Evolutionary conservation across 2,888 invertebrate genomes (phyloP).

Genomic region (Cheilosia soror): DNA sequence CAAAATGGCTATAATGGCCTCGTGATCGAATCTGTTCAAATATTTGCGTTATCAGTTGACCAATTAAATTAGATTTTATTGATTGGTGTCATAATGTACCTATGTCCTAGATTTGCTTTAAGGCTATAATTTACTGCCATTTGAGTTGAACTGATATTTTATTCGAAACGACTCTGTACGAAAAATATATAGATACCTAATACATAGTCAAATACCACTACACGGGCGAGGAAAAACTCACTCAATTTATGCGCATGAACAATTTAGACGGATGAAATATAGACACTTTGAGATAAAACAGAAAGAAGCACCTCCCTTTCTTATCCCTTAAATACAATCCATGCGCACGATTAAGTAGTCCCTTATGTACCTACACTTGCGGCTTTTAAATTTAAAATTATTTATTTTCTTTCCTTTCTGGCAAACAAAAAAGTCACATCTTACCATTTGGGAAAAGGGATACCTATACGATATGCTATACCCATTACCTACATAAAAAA

Average conservation of each 20-base stretch:
- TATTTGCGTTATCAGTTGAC: too few species aligned
- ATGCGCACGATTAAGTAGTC: conserved; percentile 40
- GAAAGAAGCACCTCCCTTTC: conserved; percentile 48
- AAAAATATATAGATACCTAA: too few species aligned
- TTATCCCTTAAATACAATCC: conserved; percentile 10
- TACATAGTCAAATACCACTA: not conserved
- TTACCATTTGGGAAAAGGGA: not conserved
- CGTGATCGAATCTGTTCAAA: too few species aligned
- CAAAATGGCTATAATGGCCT: too few species aligned
- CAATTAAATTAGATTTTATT: not conserved
- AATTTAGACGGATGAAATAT: not conserved
- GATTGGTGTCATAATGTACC: not conserved
- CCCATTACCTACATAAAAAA: conserved; percentile 20
- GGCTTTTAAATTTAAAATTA: not conserved
- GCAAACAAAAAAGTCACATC: not conserved
- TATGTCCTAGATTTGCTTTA: not conserved
- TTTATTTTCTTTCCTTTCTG: not conserved
- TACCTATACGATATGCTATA: not conserved
- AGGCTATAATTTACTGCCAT: not conserved
- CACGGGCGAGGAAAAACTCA: conserved; percentile 14
- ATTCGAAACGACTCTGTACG: not conserved
- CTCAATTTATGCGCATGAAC: conserved; percentile 46
- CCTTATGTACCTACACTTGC: conserved; percentile 7
- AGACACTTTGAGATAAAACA: conserved; percentile 30
- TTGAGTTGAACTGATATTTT: not conserved